Percentiles rank a stretch among this genome's conserved stretches.
Evolutionary conservation across 2,113 vertebrate species (phyloP).

Genomic region (Serilophus lunatus): DNA sequence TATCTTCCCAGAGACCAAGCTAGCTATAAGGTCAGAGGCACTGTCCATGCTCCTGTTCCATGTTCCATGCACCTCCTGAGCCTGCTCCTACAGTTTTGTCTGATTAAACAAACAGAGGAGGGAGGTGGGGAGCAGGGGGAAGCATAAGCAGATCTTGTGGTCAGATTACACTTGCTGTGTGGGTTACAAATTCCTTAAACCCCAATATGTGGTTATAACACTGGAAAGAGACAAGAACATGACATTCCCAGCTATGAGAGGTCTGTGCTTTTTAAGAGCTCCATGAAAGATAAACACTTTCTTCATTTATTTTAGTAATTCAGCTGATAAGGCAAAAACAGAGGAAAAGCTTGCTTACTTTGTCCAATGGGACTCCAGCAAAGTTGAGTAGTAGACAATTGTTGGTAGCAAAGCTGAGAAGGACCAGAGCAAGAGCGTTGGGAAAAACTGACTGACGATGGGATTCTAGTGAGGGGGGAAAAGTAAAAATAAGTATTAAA

Average conservation of each 20-base stretch:
- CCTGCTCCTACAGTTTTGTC: background rate
- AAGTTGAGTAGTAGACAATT: conserved; percentile 91
- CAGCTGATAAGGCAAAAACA: background rate
- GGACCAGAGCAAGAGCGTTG: conserved; percentile 91
- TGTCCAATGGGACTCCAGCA: conserved; percentile 92
- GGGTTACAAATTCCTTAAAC: background rate
- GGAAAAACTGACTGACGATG: conserved; percentile 93
- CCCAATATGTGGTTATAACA: background rate
- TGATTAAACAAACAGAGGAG: background rate
- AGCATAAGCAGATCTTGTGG: background rate
- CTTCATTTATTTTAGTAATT: background rate
- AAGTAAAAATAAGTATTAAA: background rate
- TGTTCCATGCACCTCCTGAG: background rate
- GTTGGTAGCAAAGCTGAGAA: conserved; percentile 91
- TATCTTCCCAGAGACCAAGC: background rate
- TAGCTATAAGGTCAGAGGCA: background rate
- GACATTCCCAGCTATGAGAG: background rate
- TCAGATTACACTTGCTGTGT: background rate
- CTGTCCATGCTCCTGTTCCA: background rate
- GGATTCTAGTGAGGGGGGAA: conserved; percentile 75
- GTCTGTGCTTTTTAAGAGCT: rapidly evolving
- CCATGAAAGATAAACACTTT: background rate
- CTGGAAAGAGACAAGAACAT: background rate
- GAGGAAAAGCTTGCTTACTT: conserved; percentile 74
- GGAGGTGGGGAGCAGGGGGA: rapidly evolving